phyloP scores from a whole-genome alignment of 2,888 invertebrate species.

The Crioceris asparagi region DNA sequence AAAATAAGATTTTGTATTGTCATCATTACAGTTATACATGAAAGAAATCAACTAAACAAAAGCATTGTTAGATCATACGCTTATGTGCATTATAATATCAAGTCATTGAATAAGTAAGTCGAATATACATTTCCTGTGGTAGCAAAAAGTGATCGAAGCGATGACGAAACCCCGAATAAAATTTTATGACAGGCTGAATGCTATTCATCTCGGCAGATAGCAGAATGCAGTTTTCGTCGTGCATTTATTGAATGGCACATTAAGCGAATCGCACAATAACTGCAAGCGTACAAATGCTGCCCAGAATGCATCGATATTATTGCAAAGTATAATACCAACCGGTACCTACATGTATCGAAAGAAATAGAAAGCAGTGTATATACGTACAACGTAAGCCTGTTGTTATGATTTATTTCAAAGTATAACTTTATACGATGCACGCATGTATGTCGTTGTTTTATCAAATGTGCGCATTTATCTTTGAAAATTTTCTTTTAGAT shows the following conservation, averaged over 20 bases:
- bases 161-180: constrained; percentile 7
- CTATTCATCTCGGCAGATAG: constrained; percentile 28
- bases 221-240: constrained; percentile 34
- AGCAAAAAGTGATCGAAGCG: not conserved
- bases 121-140: too few species aligned
- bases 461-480: constrained; percentile 14
- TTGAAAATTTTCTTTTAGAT: constrained; percentile 14
- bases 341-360: too few species aligned
- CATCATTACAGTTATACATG: too few species aligned
- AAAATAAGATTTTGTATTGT: too few species aligned
- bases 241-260: constrained; percentile 37
- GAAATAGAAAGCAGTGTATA: constrained; percentile 24
- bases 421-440: too few species aligned
- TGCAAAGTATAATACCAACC: constrained; percentile 21
- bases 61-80: too few species aligned
- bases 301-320: constrained; percentile 22
- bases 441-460: constrained; percentile 17
- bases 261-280: constrained; percentile 17
- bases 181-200: constrained; percentile 16
- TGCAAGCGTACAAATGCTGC: constrained; percentile 17
- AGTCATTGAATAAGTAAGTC: too few species aligned
- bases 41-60: too few species aligned
- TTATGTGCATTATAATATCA: too few species aligned
- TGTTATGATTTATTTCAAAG: constrained; percentile 20
- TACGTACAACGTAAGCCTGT: too few species aligned